Base-by-base conservation (phyloP, 2,797 vertebrate genomes). In the Hoplostethus mediterraneus region DNA sequence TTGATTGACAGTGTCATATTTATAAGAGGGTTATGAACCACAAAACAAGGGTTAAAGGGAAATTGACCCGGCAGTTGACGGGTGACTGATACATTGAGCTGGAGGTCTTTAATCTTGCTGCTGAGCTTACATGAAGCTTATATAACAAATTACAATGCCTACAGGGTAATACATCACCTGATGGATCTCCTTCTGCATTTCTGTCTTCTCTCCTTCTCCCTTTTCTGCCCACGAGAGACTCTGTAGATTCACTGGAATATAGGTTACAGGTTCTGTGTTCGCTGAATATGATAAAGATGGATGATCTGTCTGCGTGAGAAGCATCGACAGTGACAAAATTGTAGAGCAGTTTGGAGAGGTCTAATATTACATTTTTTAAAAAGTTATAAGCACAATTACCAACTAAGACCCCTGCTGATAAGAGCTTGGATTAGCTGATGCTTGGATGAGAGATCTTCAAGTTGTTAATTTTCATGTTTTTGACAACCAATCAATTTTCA, bases 1-100 rank as follows among this genome's bases (percentile, higher is more conserved):
- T 83, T 94, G 93, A 95, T 94, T 93, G 90, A 91, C 89, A 93
- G 84, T 92, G 89, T 94, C 89, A 88, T 92, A 91, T 95, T 95
- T 94, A 89, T 93, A 89, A 92, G 93, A 94, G 92, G 84, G 90
- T 92, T 89, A 86, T 95, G 95, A 96, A 95, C 94, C 95, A 94
- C 93, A 92, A 95, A 95, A 95, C 93, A 92, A 83, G 89, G 92
- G 94, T 95, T 95, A 96, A 96, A 95, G 92, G 93, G 91, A 95
- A 95, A 94, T 93, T 95, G 94, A 96, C 95, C 95, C 90, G 91
- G 92, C 82, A 90, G 75, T 94, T 95, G 90, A 93, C 87, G 91
- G 93, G 89, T 94, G 93, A 93, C 93, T 94, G 95, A 96, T 95
- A 95, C 95, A 94, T 90, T 81, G 89, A 93, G 86, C 90, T 91